These are phyloP conservation scores for Diadegma fenestrale DNA, from an alignment of 2,888 invertebrate genomes.

Conservation along the genomic window DNA sequence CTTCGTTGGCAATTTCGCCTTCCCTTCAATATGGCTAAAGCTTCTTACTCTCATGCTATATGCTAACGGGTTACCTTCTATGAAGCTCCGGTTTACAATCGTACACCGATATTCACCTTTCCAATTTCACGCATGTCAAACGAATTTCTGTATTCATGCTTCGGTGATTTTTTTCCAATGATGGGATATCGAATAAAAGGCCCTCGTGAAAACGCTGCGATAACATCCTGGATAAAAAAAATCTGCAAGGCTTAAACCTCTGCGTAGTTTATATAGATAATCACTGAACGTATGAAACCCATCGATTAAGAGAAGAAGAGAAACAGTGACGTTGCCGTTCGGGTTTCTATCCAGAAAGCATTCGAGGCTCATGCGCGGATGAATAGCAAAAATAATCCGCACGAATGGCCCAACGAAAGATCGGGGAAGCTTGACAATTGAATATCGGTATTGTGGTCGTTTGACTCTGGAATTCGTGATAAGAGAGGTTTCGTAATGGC, in stretches of 20 bases:
- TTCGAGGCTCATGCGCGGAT: neutral
- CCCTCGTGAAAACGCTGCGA: constrained; percentile 12
- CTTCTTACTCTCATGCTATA: constrained; percentile 10
- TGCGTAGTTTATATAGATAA: neutral
- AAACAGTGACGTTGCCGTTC: neutral
- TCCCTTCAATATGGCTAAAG: constrained; percentile 17
- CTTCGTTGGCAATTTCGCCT: constrained; percentile 49
- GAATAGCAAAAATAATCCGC: neutral
- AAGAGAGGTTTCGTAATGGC: constrained; percentile 40
- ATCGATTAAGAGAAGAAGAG: neutral
- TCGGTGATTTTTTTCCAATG: constrained; percentile 9
- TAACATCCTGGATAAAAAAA: neutral
- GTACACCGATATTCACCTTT: constrained; percentile 2
- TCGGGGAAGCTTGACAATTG: constrained; percentile 15
- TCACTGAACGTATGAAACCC: neutral
- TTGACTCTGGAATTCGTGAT: constrained; percentile 13
- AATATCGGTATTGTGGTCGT: constrained; percentile 27
- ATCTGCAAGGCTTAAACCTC: neutral
- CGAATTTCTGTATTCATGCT: constrained; percentile 41
- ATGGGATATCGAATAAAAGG: constrained; percentile 34
- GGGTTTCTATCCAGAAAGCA: neutral
- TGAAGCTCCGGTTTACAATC: constrained; percentile 12
- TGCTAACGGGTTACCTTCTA: constrained; percentile 9
- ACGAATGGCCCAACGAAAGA: neutral
- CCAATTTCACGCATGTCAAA: constrained; percentile 59